Percentiles rank a stretch among this genome's conserved stretches.
These are phyloP conservation scores for Eucidaris tribuloides DNA, from an alignment of 35 echinoderm and acorn worm genomes.

Conservation along the genomic window DNA sequence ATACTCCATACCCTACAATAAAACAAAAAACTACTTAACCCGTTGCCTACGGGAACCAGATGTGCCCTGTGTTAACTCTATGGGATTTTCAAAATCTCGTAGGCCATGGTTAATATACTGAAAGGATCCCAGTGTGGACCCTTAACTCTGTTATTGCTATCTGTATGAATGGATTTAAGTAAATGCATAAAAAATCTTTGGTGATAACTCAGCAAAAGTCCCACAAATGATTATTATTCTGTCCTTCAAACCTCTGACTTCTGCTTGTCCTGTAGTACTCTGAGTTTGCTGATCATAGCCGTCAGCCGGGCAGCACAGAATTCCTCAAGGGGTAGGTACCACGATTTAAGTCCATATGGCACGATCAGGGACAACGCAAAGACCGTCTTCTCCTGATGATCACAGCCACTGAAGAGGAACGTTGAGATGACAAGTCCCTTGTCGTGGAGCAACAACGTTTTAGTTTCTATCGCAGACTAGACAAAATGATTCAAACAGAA, in stretches of 20 bases:
- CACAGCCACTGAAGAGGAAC: slow-evolving; percentile 78
- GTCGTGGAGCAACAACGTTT: slow-evolving; percentile 70
- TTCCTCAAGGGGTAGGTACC: slow-evolving; percentile 87
- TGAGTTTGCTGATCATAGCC: slow-evolving; percentile 69
- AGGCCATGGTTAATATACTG: too few relatives aligned
- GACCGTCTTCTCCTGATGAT: slow-evolving; percentile 56
- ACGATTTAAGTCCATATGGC: slow-evolving; percentile 58
- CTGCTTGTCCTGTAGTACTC: slow-evolving; percentile 82
- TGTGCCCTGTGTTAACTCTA: too few relatives aligned
- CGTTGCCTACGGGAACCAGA: too few relatives aligned
- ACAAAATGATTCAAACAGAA: too few relatives aligned
- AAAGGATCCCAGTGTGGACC: too few relatives aligned
- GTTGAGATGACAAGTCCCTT: slow-evolving; percentile 51
- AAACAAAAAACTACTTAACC: too few relatives aligned
- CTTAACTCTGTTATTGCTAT: too few relatives aligned
- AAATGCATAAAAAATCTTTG: too few relatives aligned
- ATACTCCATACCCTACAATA: too few relatives aligned
- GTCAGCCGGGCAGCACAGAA: slow-evolving; percentile 74
- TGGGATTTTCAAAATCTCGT: too few relatives aligned
- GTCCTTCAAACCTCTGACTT: slow-evolving; percentile 73
- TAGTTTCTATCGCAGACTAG: slow-evolving; percentile 60
- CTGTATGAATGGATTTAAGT: too few relatives aligned
- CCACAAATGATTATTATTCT: not conserved
- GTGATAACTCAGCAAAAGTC: too few relatives aligned
- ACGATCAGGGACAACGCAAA: slow-evolving; percentile 90